A percentile compares a stretch with the other conserved stretches of the same genome.
phyloP scores from a whole-genome alignment of 2,113 vertebrate genomes.

The Formicarius rufipectus region DNA sequence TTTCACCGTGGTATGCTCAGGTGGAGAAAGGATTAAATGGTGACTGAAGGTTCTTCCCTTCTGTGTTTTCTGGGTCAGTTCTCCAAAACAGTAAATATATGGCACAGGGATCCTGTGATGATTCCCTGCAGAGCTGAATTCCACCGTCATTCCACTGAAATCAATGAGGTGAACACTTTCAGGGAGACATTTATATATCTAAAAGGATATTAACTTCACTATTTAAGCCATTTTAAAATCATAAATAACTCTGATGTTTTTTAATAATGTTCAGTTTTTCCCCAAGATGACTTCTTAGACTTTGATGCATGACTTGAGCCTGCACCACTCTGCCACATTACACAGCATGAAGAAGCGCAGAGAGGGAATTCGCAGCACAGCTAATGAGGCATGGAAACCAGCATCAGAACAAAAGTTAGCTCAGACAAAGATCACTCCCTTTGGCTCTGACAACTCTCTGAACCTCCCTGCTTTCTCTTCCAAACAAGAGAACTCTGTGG shows the following conservation, averaged over 20 bases:
- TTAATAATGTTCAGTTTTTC: background rate
- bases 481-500: background rate
- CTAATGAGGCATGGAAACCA: constrained; percentile 1
- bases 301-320: background rate
- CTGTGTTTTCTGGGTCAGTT: background rate
- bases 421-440: background rate
- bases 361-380: background rate
- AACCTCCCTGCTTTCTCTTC: background rate
- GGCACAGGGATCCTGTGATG: background rate
- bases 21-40: background rate
- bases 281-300: background rate
- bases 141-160: background rate
- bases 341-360: background rate
- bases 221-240: background rate
- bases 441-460: background rate
- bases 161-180: background rate
- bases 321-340: background rate
- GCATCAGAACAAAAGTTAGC: background rate
- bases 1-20: background rate
- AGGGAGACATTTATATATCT: background rate
- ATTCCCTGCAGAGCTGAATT: background rate
- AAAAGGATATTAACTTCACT: background rate
- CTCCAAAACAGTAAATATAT: background rate
- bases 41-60: background rate
- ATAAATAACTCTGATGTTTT: background rate